Conservation (phyloP, 2,888 invertebrate species). For the Lydus trimaculatus region DNA sequence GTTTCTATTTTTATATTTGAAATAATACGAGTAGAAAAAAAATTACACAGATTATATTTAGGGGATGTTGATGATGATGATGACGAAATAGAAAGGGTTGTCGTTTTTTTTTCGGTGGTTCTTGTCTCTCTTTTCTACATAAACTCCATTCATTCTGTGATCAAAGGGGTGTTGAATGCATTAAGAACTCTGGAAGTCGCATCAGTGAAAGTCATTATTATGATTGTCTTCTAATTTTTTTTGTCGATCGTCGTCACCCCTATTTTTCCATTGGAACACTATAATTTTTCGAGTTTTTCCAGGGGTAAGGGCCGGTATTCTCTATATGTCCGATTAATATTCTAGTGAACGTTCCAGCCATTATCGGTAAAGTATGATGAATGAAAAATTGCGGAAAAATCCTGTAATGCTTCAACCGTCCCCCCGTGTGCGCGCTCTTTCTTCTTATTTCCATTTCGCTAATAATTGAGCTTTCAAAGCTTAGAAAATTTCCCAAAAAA, state of each 20-base stretch:
- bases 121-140: no score
- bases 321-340: slow-evolving; percentile 38
- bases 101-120: slow-evolving; percentile 11
- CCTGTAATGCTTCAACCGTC: slow-evolving; percentile 27
- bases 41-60: neutral
- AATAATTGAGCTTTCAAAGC: neutral
- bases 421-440: no score
- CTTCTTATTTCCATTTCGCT: neutral
- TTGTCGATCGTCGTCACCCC: neutral
- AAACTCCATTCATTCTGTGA: no score
- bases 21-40: no score
- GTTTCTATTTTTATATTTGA: neutral
- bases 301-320: neutral
- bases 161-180: slow-evolving; percentile 14
- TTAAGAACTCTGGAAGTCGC: neutral
- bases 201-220: neutral
- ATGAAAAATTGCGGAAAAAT: slow-evolving; percentile 51
- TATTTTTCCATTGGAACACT: no score
- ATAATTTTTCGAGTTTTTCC: neutral
- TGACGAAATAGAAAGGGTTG: slow-evolving; percentile 16
- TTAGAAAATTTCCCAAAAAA: no score
- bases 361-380: slow-evolving; percentile 50
- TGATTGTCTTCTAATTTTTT: slow-evolving; percentile 3
- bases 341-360: slow-evolving; percentile 38
- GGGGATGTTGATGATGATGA: neutral